Conservation (phyloP, 2,113 vertebrate genomes). For the Callipepla squamata region DNA sequence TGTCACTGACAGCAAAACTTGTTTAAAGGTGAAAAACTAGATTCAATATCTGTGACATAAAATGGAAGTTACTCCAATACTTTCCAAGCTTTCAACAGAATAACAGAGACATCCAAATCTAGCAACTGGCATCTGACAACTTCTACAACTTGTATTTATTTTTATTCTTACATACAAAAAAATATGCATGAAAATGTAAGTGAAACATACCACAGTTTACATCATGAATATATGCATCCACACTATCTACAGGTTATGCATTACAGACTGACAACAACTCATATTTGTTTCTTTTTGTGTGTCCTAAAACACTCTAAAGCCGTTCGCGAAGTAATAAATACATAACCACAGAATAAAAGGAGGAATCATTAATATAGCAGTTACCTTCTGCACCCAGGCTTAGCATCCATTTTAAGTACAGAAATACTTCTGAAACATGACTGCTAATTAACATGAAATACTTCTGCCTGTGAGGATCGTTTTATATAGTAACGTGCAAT, state of each 20-base stretch:
- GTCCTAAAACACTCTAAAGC: not conserved
- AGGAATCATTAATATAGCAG: not conserved
- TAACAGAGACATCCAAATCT: not conserved
- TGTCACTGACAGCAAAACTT: not conserved
- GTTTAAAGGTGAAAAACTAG: not conserved
- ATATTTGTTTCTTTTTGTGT: slow-evolving; percentile 43
- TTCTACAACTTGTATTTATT: not conserved
- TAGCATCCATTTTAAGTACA: not conserved
- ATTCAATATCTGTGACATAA: not conserved
- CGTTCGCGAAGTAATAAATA: slow-evolving; percentile 32
- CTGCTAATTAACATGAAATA: not conserved
- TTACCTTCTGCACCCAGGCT: not conserved
- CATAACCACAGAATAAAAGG: not conserved
- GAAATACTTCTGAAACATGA: not conserved
- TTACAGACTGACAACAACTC: not conserved
- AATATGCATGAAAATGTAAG: not conserved
- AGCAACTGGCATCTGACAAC: not conserved
- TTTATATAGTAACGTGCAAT: not conserved
- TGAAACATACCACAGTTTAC: not conserved
- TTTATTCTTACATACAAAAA: not conserved
- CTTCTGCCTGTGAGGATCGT: not conserved
- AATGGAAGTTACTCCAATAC: not conserved
- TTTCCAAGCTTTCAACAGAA: slow-evolving; percentile 5
- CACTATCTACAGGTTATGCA: not conserved
- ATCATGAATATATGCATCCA: not conserved